Percentiles rank a stretch among this genome's conserved stretches.
Evolutionary conservation across 2,113 vertebrate genomes (phyloP).

Genomic region (Athene noctua): DNA sequence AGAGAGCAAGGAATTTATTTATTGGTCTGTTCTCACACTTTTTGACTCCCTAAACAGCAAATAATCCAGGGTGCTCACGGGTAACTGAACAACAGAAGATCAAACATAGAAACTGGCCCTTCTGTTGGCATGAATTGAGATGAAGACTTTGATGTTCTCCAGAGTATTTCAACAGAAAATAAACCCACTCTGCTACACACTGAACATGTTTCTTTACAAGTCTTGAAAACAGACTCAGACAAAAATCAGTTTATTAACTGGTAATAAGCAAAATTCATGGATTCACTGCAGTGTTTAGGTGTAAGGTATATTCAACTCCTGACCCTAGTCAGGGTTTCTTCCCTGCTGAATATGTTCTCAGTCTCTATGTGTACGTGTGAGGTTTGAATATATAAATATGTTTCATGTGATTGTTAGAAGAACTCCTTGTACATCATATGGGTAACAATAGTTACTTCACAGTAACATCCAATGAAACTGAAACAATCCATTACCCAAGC

Average conservation of each 20-base stretch:
- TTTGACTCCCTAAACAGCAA: background rate
- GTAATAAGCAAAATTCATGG: background rate
- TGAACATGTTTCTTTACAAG: background rate
- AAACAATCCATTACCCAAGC: background rate
- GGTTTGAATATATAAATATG: background rate
- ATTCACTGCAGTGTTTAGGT: background rate
- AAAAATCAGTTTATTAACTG: background rate
- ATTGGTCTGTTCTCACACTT: background rate
- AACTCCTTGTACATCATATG: rapidly evolving
- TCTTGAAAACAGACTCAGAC: background rate
- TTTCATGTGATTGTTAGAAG: background rate
- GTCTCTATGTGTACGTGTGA: rapidly evolving
- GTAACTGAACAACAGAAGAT: background rate
- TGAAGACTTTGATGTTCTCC: background rate
- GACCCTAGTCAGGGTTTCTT: background rate
- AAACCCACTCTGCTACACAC: background rate
- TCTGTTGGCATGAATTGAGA: background rate
- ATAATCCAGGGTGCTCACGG: background rate
- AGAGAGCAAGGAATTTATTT: background rate
- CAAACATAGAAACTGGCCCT: background rate
- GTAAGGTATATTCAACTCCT: background rate
- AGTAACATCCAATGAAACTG: background rate
- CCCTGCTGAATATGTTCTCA: background rate
- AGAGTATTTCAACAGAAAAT: background rate
- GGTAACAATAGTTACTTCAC: background rate